Evolutionary conservation across 2,113 vertebrate species (phyloP).

Genomic region (Semnornis frantzii): DNA sequence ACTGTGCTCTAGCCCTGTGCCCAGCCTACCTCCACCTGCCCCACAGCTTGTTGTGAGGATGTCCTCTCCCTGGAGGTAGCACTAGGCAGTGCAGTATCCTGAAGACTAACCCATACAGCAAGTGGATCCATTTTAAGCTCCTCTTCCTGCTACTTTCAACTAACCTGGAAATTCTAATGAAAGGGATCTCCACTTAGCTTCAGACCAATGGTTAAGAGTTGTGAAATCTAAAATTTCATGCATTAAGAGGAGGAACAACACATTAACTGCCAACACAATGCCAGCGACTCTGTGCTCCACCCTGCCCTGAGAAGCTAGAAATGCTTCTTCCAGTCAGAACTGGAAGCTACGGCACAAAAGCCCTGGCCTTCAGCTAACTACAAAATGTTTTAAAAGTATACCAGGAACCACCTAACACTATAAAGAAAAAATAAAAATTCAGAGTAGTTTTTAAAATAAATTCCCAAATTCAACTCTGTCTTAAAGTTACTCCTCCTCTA

Average conservation of each 20-base stretch:
- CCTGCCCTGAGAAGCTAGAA: background rate
- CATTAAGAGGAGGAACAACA: background rate
- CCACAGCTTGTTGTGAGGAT: fast-evolving
- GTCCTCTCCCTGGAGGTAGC: background rate
- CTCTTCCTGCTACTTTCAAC: background rate
- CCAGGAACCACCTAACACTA: background rate
- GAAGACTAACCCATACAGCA: background rate
- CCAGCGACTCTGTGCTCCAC: background rate
- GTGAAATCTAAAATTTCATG: too few relatives aligned
- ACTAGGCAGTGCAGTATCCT: too few relatives aligned
- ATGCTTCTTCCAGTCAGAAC: background rate
- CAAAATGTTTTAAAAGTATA: background rate
- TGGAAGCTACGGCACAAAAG: background rate
- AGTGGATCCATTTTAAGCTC: background rate
- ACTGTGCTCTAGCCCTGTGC: background rate
- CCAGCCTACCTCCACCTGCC: background rate
- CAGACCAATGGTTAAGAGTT: background rate
- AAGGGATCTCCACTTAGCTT: background rate
- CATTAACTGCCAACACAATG: background rate
- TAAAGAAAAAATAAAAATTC: background rate
- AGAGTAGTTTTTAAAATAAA: background rate
- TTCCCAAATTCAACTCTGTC: background rate
- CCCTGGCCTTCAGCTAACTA: background rate
- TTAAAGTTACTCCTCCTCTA: background rate
- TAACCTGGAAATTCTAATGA: background rate